Conservation (phyloP, 2,797 vertebrate species). For the Loriculus beryllinus region DNA sequence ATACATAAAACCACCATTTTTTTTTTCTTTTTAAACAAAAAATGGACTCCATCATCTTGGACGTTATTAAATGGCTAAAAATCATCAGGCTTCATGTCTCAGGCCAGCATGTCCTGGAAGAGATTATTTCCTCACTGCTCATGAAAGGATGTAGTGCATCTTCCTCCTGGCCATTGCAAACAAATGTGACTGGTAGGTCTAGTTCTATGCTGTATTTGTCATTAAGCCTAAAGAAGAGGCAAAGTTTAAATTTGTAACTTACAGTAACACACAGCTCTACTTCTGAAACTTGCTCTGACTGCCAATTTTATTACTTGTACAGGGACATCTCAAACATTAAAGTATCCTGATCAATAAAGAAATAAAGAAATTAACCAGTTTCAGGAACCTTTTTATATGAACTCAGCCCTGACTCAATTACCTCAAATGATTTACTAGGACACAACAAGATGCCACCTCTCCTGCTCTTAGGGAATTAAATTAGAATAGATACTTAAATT, state of each 20-base stretch:
- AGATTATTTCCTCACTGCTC: neutral
- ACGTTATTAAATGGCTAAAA: neutral
- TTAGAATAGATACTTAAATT: neutral
- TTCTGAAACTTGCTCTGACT: neutral
- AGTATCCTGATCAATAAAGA: neutral
- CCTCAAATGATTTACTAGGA: neutral
- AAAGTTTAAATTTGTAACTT: neutral
- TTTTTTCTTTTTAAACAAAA: neutral
- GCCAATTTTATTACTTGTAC: neutral
- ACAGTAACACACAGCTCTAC: neutral
- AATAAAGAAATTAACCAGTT: neutral
- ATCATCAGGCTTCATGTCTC: neutral
- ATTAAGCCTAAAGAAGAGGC: neutral
- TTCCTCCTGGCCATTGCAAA: neutral
- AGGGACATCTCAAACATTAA: neutral
- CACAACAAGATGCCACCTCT: neutral
- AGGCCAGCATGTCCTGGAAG: neutral
- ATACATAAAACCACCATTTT: neutral
- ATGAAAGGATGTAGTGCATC: neutral
- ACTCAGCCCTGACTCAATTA: neutral
- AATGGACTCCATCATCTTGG: neutral
- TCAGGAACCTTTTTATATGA: neutral
- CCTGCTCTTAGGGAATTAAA: neutral
- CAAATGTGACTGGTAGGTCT: neutral
- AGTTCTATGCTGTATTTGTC: neutral